Evolutionary conservation across 1,140 invertebrate genomes (phyloP).

Genomic region (Aphaenogaster floridana): DNA sequence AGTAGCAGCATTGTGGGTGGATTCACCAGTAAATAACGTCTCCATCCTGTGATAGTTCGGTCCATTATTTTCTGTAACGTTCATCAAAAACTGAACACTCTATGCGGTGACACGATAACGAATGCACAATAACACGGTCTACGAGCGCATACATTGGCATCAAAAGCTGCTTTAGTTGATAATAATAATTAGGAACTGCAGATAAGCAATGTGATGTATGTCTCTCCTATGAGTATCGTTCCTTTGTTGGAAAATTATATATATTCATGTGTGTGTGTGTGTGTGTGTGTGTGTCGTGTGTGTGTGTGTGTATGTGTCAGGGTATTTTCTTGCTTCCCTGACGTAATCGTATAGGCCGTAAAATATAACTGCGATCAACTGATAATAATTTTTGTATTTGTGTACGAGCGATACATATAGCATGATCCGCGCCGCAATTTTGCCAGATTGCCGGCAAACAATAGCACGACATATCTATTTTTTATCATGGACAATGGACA

Average conservation of each 20-base stretch:
- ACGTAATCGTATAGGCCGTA: background rate
- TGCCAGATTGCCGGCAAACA: background rate
- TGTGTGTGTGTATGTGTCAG: background rate
- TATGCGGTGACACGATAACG: background rate
- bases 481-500: background rate
- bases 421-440: background rate
- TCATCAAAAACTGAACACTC: background rate
- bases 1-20: conserved; percentile 73
- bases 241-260: conserved; percentile 16
- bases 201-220: background rate
- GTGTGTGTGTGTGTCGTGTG: background rate
- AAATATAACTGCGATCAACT: background rate
- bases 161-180: background rate
- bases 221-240: background rate
- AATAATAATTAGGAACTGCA: background rate
- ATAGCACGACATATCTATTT: background rate
- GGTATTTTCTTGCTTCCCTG: background rate
- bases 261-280: too few species aligned
- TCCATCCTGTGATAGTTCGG: conserved; percentile 69
- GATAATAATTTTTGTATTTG: background rate
- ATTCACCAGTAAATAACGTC: conserved; percentile 72
- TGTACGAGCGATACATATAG: too few species aligned
- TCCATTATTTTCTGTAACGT: conserved; percentile 69
- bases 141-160: background rate
- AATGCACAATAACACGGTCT: background rate